Percentiles rank a stretch among this genome's conserved stretches.
Conservation (phyloP, 2,888 invertebrate species). For the Blastobasis lacticolella region DNA sequence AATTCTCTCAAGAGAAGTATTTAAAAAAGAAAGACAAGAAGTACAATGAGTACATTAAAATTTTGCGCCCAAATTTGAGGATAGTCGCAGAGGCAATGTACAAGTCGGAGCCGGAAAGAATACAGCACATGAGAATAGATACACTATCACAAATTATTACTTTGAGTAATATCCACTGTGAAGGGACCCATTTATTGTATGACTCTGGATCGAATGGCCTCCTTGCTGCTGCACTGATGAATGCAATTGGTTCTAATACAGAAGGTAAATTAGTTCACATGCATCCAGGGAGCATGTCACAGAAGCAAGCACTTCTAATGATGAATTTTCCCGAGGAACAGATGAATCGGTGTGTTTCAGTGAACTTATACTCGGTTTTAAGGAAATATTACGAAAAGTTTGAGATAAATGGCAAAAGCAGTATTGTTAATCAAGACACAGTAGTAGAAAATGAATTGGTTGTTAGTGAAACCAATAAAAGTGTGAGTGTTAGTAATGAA, state of each 20-base stretch:
- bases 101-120: constrained; percentile 82
- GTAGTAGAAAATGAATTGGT: no score
- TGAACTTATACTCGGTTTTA: constrained; percentile 84
- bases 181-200: constrained; percentile 86
- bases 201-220: constrained; percentile 93
- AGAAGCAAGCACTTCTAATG: constrained; percentile 83
- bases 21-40: constrained; percentile 96
- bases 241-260: constrained; percentile 80
- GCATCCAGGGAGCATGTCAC: constrained; percentile 87
- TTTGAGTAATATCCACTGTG: constrained; percentile 85
- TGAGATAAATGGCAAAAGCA: constrained; percentile 33
- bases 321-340: constrained; percentile 86
- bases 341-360: constrained; percentile 79
- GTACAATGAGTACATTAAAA: constrained; percentile 87
- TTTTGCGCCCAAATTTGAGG: constrained; percentile 86
- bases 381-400: constrained; percentile 79
- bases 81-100: constrained; percentile 90
- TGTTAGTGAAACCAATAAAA: no score
- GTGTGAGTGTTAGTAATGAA: constrained; percentile 25
- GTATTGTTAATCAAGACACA: constrained; percentile 18
- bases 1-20: constrained; percentile 95
- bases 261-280: constrained; percentile 80
- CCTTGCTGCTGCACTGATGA: constrained; percentile 86
- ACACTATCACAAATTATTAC: constrained; percentile 91
- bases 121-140: constrained; percentile 87